These are phyloP conservation scores for Zeus faber DNA, from an alignment of 2,113 vertebrate species.

Conservation along the genomic window DNA sequence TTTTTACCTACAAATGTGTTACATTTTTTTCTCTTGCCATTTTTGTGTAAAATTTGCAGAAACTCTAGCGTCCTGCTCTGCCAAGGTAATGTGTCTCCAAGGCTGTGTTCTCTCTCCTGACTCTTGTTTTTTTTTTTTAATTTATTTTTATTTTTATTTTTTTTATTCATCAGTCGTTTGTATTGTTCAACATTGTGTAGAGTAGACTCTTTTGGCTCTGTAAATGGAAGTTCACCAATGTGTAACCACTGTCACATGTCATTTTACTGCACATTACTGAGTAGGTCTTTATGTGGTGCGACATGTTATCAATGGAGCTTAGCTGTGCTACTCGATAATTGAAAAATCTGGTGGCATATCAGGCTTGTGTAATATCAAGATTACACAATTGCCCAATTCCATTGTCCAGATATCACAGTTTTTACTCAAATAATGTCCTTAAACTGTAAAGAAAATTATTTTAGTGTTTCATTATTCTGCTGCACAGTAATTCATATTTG, in stretches of 20 bases:
- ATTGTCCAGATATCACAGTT: constrained; percentile 1
- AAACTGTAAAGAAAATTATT: too few relatives aligned
- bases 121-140: constrained; percentile 46
- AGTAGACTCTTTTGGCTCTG: constrained; percentile 26
- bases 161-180: constrained; percentile 31
- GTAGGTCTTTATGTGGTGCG: neutral
- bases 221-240: constrained; percentile 24
- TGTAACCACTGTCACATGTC: constrained; percentile 16
- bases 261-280: constrained; percentile 15
- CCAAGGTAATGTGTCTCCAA: constrained; percentile 99
- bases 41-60: constrained; percentile 99
- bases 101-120: constrained; percentile 78
- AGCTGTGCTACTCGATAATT: neutral
- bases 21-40: constrained; percentile 99
- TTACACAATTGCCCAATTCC: neutral
- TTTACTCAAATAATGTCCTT: constrained; percentile 7
- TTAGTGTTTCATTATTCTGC: too few relatives aligned
- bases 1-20: constrained; percentile 96
- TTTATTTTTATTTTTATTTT: constrained; percentile 46
- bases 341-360: neutral
- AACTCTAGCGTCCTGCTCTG: constrained; percentile 98
- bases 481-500: too few relatives aligned
- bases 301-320: neutral
- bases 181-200: constrained; percentile 37
- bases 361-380: constrained; percentile 1